phyloP scores from a whole-genome alignment of 2,113 vertebrate species.

The Actinemys pallida region DNA sequence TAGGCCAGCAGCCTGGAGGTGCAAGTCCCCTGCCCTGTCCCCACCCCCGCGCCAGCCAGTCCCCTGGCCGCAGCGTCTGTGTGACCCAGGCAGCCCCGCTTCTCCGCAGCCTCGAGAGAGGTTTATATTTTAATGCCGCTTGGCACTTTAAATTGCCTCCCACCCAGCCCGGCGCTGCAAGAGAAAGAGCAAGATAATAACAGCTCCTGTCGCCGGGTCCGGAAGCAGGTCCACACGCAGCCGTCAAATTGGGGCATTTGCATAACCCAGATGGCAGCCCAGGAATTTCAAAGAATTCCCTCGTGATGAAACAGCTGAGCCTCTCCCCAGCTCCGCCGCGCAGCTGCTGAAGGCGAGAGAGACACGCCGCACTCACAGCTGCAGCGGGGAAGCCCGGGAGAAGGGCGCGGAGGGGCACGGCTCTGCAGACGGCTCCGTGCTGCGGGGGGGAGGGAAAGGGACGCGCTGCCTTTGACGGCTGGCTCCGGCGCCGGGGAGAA shows the following conservation, averaged over 20 bases:
- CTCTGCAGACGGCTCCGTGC: background rate
- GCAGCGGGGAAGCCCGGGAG: background rate
- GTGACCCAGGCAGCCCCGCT: background rate
- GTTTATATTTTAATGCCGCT: background rate
- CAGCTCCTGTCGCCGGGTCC: conserved; percentile 6
- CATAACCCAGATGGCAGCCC: conserved; percentile 78
- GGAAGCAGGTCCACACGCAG: conserved; percentile 18
- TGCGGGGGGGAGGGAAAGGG: background rate
- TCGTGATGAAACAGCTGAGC: conserved; percentile 69
- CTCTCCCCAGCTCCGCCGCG: background rate
- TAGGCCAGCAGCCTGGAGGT: background rate
- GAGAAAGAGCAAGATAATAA: conserved; percentile 6
- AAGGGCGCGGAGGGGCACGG: background rate
- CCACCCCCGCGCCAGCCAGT: too few species aligned
- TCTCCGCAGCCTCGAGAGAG: background rate
- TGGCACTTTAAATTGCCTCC: background rate
- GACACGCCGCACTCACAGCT: background rate
- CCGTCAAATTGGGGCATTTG: conserved; percentile 68
- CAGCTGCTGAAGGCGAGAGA: conserved; percentile 35
- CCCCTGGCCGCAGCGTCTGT: background rate
- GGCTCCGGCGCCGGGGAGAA: background rate
- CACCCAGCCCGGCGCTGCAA: background rate
- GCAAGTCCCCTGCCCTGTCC: background rate
- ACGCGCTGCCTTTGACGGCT: background rate
- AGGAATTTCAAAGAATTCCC: conserved; percentile 78